Base-by-base conservation (phyloP, 1,140 invertebrate species). In the Papilio xuthus region DNA sequence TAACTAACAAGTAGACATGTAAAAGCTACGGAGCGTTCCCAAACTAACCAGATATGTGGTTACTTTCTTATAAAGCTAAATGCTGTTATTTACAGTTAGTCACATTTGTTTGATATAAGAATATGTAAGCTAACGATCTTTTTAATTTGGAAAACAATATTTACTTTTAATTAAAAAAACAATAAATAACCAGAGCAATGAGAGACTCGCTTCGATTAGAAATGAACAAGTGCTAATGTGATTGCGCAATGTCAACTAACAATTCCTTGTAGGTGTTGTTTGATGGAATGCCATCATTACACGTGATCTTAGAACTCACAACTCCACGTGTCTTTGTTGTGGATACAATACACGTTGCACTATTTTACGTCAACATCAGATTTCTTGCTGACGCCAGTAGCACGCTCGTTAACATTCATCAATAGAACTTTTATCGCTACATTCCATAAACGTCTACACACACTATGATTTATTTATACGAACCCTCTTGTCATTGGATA, bases 311-410 rank as follows among this genome's bases (percentile, higher is more conserved):
- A n/a, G 70, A 13, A 10, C 41, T 44, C 15, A n/a, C 70, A 10
- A 12, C 26, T 73, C 20, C 71, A 73, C 42, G 71, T 73, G 71
- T 47, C 71, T 72, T 26, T 73, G 71, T 73, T 73, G 71, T 47
- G 42, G 37, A 73, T 73, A 44, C 37, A 73, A 47, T 44, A 18
- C 71, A 73, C 71, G 71, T 73, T 47, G 71, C 20, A 73, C 13
- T 26, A 42, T 73, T 73, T 47, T 20, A 20, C 42, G 71, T 73
- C 41, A 73, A 73, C 42, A 50, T 44, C 18, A 42, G 71, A 73
- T 47, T 67, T 67, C 60, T 67, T 67, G 60, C 60, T 67, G 60
- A 67, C 60, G 60, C 60, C 26, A 67, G 60, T 32, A 28, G 26
- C 60, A 67, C 23, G 60, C 23, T 67, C 60, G 26, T 67, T 67